phyloP scores from a whole-genome alignment of 1,140 invertebrate species.

The Musca vetustissima region DNA sequence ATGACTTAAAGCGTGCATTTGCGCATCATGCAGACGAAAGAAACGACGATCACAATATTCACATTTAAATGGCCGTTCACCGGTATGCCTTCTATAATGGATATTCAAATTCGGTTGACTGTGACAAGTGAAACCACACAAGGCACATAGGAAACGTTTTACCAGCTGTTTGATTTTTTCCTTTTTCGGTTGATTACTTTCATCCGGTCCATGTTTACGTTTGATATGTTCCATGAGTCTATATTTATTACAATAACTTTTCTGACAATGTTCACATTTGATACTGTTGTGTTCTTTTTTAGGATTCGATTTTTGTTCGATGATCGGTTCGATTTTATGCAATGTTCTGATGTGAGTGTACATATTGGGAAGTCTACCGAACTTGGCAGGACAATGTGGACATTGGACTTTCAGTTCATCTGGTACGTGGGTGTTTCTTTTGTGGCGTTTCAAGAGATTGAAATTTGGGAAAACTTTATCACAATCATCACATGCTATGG shows the following conservation, averaged over 20 bases:
- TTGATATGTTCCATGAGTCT: conserved; percentile 1
- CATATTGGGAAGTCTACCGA: background rate
- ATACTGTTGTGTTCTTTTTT: background rate
- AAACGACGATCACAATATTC: conserved; percentile 17
- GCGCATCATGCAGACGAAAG: background rate
- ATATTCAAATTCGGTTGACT: conserved; percentile 23
- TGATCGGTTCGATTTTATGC: background rate
- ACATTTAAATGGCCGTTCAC: conserved; percentile 42
- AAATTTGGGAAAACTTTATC: conserved; percentile 8
- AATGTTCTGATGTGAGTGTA: conserved; percentile 9
- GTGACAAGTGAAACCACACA: conserved; percentile 8
- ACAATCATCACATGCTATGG: conserved; percentile 4
- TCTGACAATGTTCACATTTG: conserved; percentile 1
- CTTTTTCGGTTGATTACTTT: background rate
- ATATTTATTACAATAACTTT: background rate
- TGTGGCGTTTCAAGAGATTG: background rate
- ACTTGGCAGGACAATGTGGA: background rate
- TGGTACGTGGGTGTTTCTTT: background rate
- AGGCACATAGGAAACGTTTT: conserved; percentile 8
- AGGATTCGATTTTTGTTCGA: conserved; percentile 1
- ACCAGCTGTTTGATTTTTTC: background rate
- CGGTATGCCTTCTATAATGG: conserved; percentile 41
- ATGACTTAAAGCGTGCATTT: background rate
- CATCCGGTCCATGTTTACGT: conserved; percentile 6
- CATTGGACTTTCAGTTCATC: conserved; percentile 10